Conservation (phyloP, 1,140 invertebrate species). For the Reticulitermes speratus region DNA sequence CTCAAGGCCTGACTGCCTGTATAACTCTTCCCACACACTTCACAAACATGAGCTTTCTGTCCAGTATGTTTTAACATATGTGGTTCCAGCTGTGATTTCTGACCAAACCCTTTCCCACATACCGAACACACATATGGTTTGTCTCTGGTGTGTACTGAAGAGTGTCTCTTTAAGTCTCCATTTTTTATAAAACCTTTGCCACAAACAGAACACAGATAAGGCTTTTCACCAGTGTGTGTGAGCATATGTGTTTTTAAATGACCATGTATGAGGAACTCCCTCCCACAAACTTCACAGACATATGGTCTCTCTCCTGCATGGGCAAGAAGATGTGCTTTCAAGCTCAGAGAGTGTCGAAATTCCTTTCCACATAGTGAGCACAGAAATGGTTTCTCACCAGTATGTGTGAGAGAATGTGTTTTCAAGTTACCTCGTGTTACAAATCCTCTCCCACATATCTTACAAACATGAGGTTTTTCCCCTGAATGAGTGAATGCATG, state of each 20-base stretch:
- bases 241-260: constrained; percentile 40
- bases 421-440: constrained; percentile 11
- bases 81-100: constrained; percentile 70
- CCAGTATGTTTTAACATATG: constrained; percentile 77
- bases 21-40: constrained; percentile 63
- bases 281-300: constrained; percentile 31
- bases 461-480: constrained; percentile 27
- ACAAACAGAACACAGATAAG: constrained; percentile 73
- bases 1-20: background rate
- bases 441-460: constrained; percentile 24
- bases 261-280: constrained; percentile 30
- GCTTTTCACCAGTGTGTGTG: constrained; percentile 65
- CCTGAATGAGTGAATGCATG: constrained; percentile 30
- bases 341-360: background rate
- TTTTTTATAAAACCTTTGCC: constrained; percentile 51
- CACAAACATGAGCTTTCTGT: constrained; percentile 71
- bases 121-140: constrained; percentile 35
- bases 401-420: constrained; percentile 24
- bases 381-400: constrained; percentile 26
- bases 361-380: constrained; percentile 25
- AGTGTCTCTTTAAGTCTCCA: constrained; percentile 40
- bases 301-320: constrained; percentile 35
- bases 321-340: constrained; percentile 25
- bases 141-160: constrained; percentile 48
- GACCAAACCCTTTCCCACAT: constrained; percentile 72